Evolutionary conservation across 2,888 invertebrate genomes (phyloP), one percentile per base, ranked within the genome.

Genomic region (Drosophila neotestacea): DNA sequence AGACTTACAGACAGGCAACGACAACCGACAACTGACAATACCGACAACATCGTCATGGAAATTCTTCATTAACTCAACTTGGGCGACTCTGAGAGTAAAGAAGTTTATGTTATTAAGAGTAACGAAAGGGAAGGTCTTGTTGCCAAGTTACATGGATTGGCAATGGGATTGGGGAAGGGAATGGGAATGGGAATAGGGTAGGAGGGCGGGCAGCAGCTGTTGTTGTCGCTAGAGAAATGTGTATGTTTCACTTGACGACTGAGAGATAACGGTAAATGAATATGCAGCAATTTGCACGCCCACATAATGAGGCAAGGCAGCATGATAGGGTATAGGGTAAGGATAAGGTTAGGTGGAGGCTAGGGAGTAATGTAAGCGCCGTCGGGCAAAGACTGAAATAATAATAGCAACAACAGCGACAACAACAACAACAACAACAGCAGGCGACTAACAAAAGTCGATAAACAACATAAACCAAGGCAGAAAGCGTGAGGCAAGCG

Each of bases 41-140:
- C 36, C 44, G 60, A 63, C 61, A 54, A 68, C 83, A 85, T 87
- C 84, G 81, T 84, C 90, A 89, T 89, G 85, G 85, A 89, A 84
- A 90, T 90, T 79, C 89, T 84, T 90, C 89, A 89, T 89, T 89
- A 90, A 90, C 83, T 79, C 81, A 81, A 83, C 82, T 85, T 73
- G 74, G 74, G 74, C 77, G 73, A 30, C 58, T 22, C 22, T 62
- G 58, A 78, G 73, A 81, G 77, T 74, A 85, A 79, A 77, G 76
- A 85, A 86, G 90, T 89, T 90, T 90, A 80, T 80, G 85, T 87
- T 89, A 90, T 87, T 89, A 90, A 77, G 80, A 68, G 59, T 47
- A 63, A 47, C 41, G 60, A 56, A 70, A 55, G 42, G 52, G 27
- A 51, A 54, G 62, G 51, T 50, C 28, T 13, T 6, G 62, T 52